Evolutionary conservation across 2,113 vertebrate genomes (phyloP), one percentile per base, ranked within the genome.

Genomic region (Petroica traversi): DNA sequence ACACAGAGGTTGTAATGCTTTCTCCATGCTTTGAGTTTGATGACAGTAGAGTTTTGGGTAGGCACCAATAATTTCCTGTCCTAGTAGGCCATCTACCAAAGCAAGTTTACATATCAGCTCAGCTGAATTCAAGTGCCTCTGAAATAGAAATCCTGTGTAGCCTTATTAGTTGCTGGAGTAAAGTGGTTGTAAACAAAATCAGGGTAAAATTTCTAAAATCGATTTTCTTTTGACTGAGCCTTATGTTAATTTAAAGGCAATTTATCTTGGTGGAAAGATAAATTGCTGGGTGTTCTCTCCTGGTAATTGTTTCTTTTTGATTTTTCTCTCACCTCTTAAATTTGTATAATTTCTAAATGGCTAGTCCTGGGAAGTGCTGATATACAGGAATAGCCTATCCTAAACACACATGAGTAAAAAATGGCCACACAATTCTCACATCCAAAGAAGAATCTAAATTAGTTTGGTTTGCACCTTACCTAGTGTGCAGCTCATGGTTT

Each of bases 121-220:
- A 41, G 28, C 71, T 85, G 63, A 34, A 62, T 85, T 80, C 36
- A 45, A 15, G 79, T 80, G 34, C 31, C 23, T 90, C 54, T 88
- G 92, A 67, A 88, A 54, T 15, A 83, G 59, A 88, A 90, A 88
- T 55, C 31, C 43, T 49, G 23, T 22, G 18, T 31, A 69, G 19
- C 5, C 52, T 73, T 26, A 34, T 46, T 36, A n/a, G 14, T 36
- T 78, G 58, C 31, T 85, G 34, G 23, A 80, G 6, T 28, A 14
- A 80, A 87, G 14, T 34, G 28, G 8, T 57, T 89, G 18, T 22
- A 76, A 90, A 49, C 10, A 91, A 84, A 80, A 80, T 41, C 11
- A 43, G 6, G 14, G 48, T 51, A 40, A 29, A 5, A 0, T 7
- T 19, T 84, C 73, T 2, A 0, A 38, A 48, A 57, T 7, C n/a